These are phyloP conservation scores for Boulengeromyrus knoepffleri DNA, from an alignment of 2,113 vertebrate species.

Conservation along the genomic window DNA sequence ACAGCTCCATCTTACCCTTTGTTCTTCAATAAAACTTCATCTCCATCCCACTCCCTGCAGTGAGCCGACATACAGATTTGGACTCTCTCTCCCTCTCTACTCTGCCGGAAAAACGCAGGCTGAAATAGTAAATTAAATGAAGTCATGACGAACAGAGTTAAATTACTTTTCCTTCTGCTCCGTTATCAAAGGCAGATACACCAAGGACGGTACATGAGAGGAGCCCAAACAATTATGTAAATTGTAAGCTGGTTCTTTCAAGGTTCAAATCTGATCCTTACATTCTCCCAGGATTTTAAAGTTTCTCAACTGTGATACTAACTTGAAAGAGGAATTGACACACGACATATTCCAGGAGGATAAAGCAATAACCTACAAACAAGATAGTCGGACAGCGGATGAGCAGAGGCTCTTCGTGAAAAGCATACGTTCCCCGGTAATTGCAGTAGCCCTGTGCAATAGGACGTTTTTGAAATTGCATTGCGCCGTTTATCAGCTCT, in stretches of 20 bases:
- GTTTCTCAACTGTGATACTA: background rate
- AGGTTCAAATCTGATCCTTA: slow-evolving; percentile 14
- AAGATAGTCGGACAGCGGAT: background rate
- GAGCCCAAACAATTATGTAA: slow-evolving; percentile 12
- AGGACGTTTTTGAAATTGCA: background rate
- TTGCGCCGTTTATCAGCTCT: background rate
- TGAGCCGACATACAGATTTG: background rate
- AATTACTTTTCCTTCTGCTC: slow-evolving; percentile 3
- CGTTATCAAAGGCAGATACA: slow-evolving; percentile 4
- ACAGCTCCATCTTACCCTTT: background rate
- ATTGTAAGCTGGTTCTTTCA: background rate
- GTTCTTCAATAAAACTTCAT: background rate
- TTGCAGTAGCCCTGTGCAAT: background rate
- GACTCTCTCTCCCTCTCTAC: background rate
- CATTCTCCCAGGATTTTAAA: background rate
- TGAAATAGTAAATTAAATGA: slow-evolving; percentile 17
- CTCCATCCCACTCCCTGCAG: background rate
- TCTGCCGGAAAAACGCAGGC: slow-evolving; percentile 2
- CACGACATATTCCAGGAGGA: background rate
- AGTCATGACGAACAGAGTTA: slow-evolving; percentile 10
- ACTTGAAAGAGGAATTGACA: background rate
- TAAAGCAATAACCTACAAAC: slow-evolving; percentile 17
- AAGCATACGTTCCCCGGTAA: background rate
- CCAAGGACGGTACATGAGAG: background rate
- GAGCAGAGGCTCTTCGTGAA: background rate